Conservation (phyloP, 2,797 vertebrate genomes). For the Gambelia wislizenii region DNA sequence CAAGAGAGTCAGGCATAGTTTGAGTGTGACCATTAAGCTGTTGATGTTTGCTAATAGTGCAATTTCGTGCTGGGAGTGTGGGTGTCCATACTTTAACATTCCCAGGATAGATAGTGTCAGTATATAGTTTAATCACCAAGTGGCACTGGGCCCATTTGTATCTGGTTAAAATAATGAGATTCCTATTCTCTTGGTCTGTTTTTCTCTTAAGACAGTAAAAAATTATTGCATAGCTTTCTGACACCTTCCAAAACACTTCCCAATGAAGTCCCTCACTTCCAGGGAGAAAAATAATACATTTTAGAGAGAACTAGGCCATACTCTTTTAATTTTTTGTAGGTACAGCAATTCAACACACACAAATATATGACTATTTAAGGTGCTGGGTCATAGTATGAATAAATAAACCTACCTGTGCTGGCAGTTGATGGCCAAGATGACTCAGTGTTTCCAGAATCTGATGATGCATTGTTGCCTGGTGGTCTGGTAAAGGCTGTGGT, state of each 20-base stretch:
- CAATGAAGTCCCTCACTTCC: too few relatives aligned
- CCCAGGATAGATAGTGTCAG: background rate
- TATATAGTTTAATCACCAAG: background rate
- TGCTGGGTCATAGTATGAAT: background rate
- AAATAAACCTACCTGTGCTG: conserved; percentile 12
- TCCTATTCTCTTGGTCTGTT: background rate
- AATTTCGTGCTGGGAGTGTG: too few relatives aligned
- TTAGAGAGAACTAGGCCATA: background rate
- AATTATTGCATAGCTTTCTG: too few relatives aligned
- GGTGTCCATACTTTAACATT: background rate
- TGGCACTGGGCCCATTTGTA: background rate
- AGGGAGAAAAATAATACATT: background rate
- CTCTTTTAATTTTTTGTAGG: background rate
- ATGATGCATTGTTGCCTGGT: background rate
- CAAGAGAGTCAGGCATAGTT: too few relatives aligned
- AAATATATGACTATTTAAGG: background rate
- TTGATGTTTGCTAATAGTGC: too few relatives aligned
- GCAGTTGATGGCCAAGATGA: background rate
- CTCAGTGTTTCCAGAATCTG: background rate
- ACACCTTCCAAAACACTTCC: too few relatives aligned
- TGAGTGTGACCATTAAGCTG: too few relatives aligned
- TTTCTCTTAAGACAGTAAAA: background rate
- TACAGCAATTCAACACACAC: background rate
- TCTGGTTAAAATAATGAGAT: background rate
- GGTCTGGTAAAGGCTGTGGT: background rate